Evolutionary conservation across 2,888 invertebrate genomes (phyloP), one percentile per base, ranked within the genome.

Genomic region (Cremastinae sp.): DNA sequence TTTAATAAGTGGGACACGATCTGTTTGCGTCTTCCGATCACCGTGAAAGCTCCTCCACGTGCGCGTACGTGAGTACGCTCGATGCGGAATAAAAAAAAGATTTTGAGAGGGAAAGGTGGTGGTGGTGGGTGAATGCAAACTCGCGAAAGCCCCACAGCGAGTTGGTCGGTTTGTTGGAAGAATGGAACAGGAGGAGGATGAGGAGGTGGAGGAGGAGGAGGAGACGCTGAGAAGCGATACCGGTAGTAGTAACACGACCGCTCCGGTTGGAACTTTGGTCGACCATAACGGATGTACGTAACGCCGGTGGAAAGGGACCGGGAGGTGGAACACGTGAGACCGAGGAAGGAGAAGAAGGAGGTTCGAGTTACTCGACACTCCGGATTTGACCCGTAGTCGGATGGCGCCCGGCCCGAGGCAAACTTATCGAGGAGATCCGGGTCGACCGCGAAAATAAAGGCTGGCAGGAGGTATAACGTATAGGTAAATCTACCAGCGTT

Each of bases 261-360:
- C 79, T 59, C 47, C 73, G 70, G 75, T 28, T 78, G 78, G 73
- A 80, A 80, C 76, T 80, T 80, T 80, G 78, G 78, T 79, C 78
- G 78, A 79, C 80, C 80, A 78, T 80, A 80, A 80, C 80, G 80
- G 80, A 79, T 80, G 80, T 78, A 80, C 75, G 72, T 78, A 70
- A 66, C 65, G 65, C 9, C 62, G 56, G 79, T 68, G 58, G 66
- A 51, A 70, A 47, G 65, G 56, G 49, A 45, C 65, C 45, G 10
- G 65, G 53, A 20, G 49, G 28, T 18, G 41, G 53, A 41, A 53
- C 37, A 12, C n/a, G 37, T n/a, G n/a, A 2, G 49, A 62, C n/a
- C n/a, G n/a, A n/a, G n/a, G 39, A 18, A 9, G 9, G 49, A 9
- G 20, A 10, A 39, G 10, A 22, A 53, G 53, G 20, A 12, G 35